phyloP scores from a whole-genome alignment of 2,797 vertebrate species.

The Labeo calbasu region DNA sequence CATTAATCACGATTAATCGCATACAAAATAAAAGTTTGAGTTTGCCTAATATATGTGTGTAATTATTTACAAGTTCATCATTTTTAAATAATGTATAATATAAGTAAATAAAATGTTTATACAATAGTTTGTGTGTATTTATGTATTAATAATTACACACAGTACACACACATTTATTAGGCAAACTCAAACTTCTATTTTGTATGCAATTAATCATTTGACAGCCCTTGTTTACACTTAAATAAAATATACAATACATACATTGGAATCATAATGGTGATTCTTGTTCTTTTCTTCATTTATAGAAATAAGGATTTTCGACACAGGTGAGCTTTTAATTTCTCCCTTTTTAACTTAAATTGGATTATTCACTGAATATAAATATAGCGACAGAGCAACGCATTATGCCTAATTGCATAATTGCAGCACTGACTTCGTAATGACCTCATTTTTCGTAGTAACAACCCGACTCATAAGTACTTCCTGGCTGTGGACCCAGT shows the following conservation, averaged over 20 bases:
- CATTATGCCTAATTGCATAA: background rate
- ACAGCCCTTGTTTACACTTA: background rate
- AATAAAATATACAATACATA: background rate
- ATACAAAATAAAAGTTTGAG: too few species aligned
- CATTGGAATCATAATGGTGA: slow-evolving; percentile 58
- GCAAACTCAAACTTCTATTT: too few species aligned
- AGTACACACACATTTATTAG: too few species aligned
- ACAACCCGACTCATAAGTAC: slow-evolving; percentile 98
- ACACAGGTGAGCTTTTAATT: slow-evolving; percentile 89
- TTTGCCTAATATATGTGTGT: too few species aligned
- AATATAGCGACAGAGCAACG: background rate
- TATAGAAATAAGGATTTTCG: slow-evolving; percentile 99
- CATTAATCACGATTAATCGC: too few species aligned
- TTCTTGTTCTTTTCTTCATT: slow-evolving; percentile 61
- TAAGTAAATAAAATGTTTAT: too few species aligned
- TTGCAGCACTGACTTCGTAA: slow-evolving; percentile 20
- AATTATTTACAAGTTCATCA: too few species aligned
- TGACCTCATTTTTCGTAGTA: slow-evolving; percentile 74
- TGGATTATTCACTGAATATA: slow-evolving; percentile 5
- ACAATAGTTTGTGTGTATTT: too few species aligned
- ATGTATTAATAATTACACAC: too few species aligned
- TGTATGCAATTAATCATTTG: too few species aligned
- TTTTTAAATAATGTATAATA: too few species aligned
- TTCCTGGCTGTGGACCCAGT: slow-evolving; percentile 97
- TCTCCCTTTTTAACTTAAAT: background rate